Evolutionary conservation across 2,113 vertebrate species (phyloP).

Genomic region (Sebastes fasciatus): DNA sequence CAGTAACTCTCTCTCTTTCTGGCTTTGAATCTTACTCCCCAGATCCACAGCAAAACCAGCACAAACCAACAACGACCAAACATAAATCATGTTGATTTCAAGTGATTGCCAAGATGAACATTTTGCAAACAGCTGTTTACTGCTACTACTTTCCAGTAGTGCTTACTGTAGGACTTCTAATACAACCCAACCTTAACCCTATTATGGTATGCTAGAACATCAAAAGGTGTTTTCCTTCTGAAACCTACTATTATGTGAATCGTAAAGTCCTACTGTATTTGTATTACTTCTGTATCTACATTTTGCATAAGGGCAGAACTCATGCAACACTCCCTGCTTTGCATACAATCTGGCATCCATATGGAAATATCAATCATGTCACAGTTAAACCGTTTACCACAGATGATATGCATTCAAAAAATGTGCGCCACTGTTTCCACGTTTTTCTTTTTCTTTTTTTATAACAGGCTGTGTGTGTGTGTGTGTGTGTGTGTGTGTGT

Average conservation of each 20-base stretch:
- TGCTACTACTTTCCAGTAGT: background rate
- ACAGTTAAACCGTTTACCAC: conserved; percentile 30
- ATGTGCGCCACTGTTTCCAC: background rate
- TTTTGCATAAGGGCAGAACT: background rate
- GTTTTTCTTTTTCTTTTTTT: background rate
- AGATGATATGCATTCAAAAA: background rate
- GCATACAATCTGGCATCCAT: conserved; percentile 24
- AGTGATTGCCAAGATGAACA: background rate
- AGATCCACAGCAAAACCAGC: background rate
- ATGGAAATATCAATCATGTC: conserved; percentile 38
- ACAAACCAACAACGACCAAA: background rate
- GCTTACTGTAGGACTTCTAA: background rate
- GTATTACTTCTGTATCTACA: background rate
- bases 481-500: background rate
- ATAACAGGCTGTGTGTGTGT: background rate
- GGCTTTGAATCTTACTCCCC: too few relatives aligned
- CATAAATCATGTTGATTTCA: background rate
- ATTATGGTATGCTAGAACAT: background rate
- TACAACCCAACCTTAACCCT: background rate
- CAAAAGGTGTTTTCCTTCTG: background rate
- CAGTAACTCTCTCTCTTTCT: too few relatives aligned
- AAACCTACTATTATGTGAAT: background rate
- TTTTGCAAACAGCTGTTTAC: background rate
- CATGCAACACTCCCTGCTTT: background rate
- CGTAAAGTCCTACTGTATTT: background rate